Evolutionary conservation across 1,140 invertebrate species (phyloP).

Genomic region (Mylabris phalerata): DNA sequence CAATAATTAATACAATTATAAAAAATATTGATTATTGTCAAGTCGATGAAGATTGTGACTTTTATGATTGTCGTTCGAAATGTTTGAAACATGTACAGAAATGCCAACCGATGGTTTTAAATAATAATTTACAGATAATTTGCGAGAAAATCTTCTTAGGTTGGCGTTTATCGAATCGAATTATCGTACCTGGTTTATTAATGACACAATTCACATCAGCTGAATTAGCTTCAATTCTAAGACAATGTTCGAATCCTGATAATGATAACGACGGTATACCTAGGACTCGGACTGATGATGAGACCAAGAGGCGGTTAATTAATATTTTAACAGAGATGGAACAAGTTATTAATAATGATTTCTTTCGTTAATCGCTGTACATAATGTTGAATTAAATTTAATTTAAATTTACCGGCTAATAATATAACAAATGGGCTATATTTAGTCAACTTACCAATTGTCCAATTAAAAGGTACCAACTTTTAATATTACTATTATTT

Average conservation of each 20-base stretch:
- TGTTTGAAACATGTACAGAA: slow-evolving; percentile 46
- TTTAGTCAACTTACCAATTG: no score
- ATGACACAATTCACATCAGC: slow-evolving; percentile 52
- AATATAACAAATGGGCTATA: no score
- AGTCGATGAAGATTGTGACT: slow-evolving; percentile 55
- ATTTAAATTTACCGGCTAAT: no score
- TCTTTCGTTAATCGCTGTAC: slow-evolving; percentile 22
- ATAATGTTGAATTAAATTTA: not conserved
- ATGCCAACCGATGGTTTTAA: slow-evolving; percentile 48
- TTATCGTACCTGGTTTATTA: slow-evolving; percentile 54
- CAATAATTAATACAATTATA: slow-evolving; percentile 43
- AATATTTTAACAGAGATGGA: slow-evolving; percentile 47
- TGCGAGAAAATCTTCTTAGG: slow-evolving; percentile 59
- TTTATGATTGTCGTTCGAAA: slow-evolving; percentile 55
- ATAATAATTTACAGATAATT: slow-evolving; percentile 58
- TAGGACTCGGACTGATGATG: slow-evolving; percentile 40
- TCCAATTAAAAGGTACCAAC: no score
- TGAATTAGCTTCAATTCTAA: slow-evolving; percentile 46
- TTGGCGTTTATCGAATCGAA: slow-evolving; percentile 51
- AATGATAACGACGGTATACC: slow-evolving; percentile 39
- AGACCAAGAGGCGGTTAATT: slow-evolving; percentile 45
- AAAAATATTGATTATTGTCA: slow-evolving; percentile 44
- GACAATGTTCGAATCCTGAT: slow-evolving; percentile 51
- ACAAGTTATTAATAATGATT: slow-evolving; percentile 36
- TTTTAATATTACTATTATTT: no score